These are phyloP conservation scores for Drosophila funebris DNA, from an alignment of 1,140 invertebrate species.

Conservation along the genomic window DNA sequence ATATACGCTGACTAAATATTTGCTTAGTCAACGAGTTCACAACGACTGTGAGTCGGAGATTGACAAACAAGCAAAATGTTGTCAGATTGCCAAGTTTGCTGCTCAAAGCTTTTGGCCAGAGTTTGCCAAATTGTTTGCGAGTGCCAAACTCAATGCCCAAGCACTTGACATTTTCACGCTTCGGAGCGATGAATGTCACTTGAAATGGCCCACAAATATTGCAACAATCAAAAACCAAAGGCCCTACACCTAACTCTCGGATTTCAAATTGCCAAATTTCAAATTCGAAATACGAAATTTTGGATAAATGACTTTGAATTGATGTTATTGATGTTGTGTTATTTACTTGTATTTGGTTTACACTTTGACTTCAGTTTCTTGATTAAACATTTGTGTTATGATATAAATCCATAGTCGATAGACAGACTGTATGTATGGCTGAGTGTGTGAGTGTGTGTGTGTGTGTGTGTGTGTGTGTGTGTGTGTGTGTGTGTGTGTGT, in stretches of 20 bases:
- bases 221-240: not conserved
- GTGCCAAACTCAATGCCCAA: conserved; percentile 66
- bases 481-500: not conserved
- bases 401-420: conserved; percentile 42
- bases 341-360: conserved; percentile 64
- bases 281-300: conserved; percentile 35
- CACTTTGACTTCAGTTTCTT: conserved; percentile 40
- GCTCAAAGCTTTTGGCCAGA: not conserved
- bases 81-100: conserved; percentile 9
- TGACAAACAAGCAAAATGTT: conserved; percentile 31
- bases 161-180: conserved; percentile 78
- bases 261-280: not conserved
- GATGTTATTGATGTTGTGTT: not conserved
- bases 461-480: not conserved
- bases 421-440: too few relatives aligned
- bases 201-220: not conserved
- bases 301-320: not conserved
- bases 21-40: conserved; percentile 5
- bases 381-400: conserved; percentile 81
- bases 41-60: not conserved
- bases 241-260: not conserved
- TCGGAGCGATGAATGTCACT: conserved; percentile 49
- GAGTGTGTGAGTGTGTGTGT: too few relatives aligned
- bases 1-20: not conserved
- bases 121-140: conserved; percentile 53